These are phyloP conservation scores for Axea sp. DNA, from an alignment of 2,888 invertebrate genomes.

Conservation along the genomic window DNA sequence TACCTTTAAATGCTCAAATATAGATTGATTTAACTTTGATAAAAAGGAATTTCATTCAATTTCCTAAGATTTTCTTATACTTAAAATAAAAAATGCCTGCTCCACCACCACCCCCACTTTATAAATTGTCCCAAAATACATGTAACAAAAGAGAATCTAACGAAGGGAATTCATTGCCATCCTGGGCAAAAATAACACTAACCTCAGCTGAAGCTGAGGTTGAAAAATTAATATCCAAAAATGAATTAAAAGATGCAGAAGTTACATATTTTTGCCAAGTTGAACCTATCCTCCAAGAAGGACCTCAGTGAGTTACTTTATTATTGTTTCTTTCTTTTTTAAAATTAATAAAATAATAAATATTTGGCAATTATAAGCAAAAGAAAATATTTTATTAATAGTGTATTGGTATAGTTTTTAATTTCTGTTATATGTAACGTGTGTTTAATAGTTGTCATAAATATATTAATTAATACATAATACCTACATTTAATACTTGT, in stretches of 20 bases:
- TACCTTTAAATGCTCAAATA: constrained; percentile 23
- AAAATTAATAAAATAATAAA: too few relatives aligned
- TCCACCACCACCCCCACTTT: constrained; percentile 74
- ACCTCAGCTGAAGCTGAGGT: constrained; percentile 76
- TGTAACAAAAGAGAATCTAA: constrained; percentile 72
- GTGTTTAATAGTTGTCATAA: too few relatives aligned
- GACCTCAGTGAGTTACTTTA: constrained; percentile 76
- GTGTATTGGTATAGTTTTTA: too few relatives aligned
- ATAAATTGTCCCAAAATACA: constrained; percentile 69
- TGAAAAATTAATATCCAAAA: constrained; percentile 75
- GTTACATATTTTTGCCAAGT: constrained; percentile 77
- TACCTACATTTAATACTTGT: too few relatives aligned
- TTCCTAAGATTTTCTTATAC: too few relatives aligned
- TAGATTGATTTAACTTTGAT: neutral
- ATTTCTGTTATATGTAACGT: too few relatives aligned
- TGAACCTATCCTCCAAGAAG: constrained; percentile 77
- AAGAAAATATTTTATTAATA: too few relatives aligned
- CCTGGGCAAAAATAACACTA: constrained; percentile 76
- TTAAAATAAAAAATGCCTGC: constrained; percentile 73
- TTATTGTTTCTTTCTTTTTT: too few relatives aligned
- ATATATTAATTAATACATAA: too few relatives aligned
- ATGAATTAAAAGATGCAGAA: constrained; percentile 77
- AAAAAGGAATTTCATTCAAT: neutral
- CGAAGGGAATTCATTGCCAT: constrained; percentile 72
- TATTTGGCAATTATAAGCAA: too few relatives aligned